phyloP scores from a whole-genome alignment of 2,113 vertebrate species.

The Pollachius pollachius region DNA sequence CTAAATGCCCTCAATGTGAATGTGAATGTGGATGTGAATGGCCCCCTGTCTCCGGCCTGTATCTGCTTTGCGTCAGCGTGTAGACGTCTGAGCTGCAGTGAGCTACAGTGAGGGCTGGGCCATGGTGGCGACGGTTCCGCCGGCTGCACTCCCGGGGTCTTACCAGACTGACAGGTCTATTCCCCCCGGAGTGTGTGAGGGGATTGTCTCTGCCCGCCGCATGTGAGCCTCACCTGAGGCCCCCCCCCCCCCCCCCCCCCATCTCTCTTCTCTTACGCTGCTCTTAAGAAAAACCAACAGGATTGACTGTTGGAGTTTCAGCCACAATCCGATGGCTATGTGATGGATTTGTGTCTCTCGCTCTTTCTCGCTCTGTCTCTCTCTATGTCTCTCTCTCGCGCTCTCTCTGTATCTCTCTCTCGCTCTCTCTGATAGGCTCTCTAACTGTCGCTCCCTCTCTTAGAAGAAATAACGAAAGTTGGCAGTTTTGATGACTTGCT shows the following conservation, averaged over 20 bases:
- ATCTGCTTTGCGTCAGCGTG: background rate
- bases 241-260: constrained; percentile 13
- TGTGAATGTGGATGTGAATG: too few relatives aligned
- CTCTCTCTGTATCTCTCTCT: too few relatives aligned
- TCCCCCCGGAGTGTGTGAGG: constrained; percentile 44
- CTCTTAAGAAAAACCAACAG: constrained; percentile 20
- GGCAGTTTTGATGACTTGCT: too few relatives aligned
- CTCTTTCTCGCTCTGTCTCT: too few relatives aligned
- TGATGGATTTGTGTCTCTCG: constrained; percentile 5
- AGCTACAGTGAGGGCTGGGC: constrained; percentile 33
- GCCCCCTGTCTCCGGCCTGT: constrained; percentile 18
- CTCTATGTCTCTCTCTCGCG: too few relatives aligned
- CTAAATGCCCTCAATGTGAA: too few relatives aligned
- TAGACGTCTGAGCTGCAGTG: constrained; percentile 14
- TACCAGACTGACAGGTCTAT: constrained; percentile 62
- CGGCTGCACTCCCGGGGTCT: constrained; percentile 51
- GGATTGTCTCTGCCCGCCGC: constrained; percentile 64
- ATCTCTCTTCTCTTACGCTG: too few relatives aligned
- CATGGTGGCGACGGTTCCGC: constrained; percentile 50
- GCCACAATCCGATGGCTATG: constrained; percentile 16
- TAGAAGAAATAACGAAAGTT: too few relatives aligned
- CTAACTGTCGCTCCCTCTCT: too few relatives aligned
- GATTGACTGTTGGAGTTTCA: constrained; percentile 32
- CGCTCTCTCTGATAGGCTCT: too few relatives aligned
- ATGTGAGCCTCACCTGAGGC: constrained; percentile 52